Evolutionary conservation across 2,888 invertebrate genomes (phyloP).

Genomic region (Dendrolimus houi): DNA sequence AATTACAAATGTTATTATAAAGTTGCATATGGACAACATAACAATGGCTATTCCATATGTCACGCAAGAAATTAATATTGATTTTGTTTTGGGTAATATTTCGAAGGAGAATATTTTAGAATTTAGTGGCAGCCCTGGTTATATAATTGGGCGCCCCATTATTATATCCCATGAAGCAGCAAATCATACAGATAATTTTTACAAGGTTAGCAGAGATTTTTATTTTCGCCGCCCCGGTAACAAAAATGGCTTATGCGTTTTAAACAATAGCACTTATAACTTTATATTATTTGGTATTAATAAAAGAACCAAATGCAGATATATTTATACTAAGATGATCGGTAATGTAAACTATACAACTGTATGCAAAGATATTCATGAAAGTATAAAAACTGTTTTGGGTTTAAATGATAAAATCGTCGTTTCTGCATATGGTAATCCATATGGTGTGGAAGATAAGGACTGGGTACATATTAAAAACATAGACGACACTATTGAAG

Average conservation of each 20-base stretch:
- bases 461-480: slow-evolving; percentile 39
- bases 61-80: slow-evolving; percentile 43
- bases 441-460: slow-evolving; percentile 32
- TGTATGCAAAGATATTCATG: slow-evolving; percentile 42
- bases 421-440: slow-evolving; percentile 55
- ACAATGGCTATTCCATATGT: slow-evolving; percentile 28
- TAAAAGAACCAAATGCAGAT: slow-evolving; percentile 59
- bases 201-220: slow-evolving; percentile 24
- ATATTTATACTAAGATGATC: slow-evolving; percentile 18
- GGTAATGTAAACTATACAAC: slow-evolving; percentile 26
- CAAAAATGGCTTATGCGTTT: slow-evolving; percentile 54
- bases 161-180: slow-evolving; percentile 45
- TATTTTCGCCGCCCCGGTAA: slow-evolving; percentile 45
- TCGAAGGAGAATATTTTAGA: slow-evolving; percentile 33
- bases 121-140: slow-evolving; percentile 87
- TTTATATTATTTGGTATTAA: slow-evolving; percentile 66
- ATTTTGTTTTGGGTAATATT: slow-evolving; percentile 42
- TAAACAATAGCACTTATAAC: slow-evolving; percentile 39
- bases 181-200: slow-evolving; percentile 47
- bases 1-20: slow-evolving; percentile 47
- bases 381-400: slow-evolving; percentile 28
- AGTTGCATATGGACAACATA: slow-evolving; percentile 36
- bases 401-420: slow-evolving; percentile 24
- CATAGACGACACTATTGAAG: slow-evolving; percentile 7
- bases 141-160: slow-evolving; percentile 80